Evolutionary conservation across 1,140 invertebrate species (phyloP).

Genomic region (Drosophila carrolli): DNA sequence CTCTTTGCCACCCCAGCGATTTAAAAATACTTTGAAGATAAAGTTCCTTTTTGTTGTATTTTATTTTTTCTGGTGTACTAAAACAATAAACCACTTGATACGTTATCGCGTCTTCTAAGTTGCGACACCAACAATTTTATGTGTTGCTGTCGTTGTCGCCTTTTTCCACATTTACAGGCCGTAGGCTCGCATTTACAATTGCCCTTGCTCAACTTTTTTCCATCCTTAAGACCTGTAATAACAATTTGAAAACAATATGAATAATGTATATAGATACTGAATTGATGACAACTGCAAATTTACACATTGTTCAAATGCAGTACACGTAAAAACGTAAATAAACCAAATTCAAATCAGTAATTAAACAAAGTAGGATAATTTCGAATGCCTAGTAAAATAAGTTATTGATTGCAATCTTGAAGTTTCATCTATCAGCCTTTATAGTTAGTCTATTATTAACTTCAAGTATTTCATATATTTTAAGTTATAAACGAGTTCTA

Average conservation of each 20-base stretch:
- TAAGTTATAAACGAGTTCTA: no score
- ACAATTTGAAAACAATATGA: slow-evolving; percentile 21
- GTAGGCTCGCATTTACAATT: slow-evolving; percentile 65
- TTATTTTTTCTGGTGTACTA: slow-evolving; percentile 48
- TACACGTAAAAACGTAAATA: neutral
- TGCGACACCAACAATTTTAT: slow-evolving; percentile 61
- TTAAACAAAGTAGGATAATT: neutral
- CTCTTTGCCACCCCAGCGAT: slow-evolving; percentile 18
- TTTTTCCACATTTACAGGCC: slow-evolving; percentile 60
- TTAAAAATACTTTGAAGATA: slow-evolving; percentile 40
- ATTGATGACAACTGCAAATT: neutral
- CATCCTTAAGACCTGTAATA: slow-evolving; percentile 60
- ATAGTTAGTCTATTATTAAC: no score
- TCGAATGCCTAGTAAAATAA: neutral
- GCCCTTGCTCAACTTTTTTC: slow-evolving; percentile 45
- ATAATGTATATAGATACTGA: slow-evolving; percentile 3
- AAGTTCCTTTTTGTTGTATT: slow-evolving; percentile 28
- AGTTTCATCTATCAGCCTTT: neutral
- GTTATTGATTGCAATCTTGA: neutral
- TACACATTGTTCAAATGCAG: neutral
- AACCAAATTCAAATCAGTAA: neutral
- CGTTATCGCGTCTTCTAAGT: slow-evolving; percentile 67
- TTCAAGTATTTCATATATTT: no score
- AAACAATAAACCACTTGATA: slow-evolving; percentile 77
- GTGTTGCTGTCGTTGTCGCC: slow-evolving; percentile 40